A percentile compares a stretch with the other conserved stretches of the same genome.
These are phyloP conservation scores for Xylophagus ater DNA, from an alignment of 2,888 invertebrate species.

Conservation along the genomic window DNA sequence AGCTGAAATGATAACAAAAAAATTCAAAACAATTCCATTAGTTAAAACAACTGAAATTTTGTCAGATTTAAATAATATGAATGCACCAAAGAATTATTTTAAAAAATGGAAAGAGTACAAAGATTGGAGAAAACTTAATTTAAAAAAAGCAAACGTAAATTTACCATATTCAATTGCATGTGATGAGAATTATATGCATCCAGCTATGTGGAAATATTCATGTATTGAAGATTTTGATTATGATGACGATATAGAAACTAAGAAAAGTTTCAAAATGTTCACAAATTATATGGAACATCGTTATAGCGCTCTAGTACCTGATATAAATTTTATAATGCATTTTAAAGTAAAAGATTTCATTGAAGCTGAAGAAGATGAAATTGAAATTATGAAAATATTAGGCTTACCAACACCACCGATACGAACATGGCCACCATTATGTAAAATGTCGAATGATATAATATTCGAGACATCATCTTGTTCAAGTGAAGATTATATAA, in stretches of 20 bases:
- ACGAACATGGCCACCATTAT: conserved; percentile 16
- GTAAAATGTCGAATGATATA: conserved; percentile 8
- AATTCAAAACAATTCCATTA: conserved; percentile 24
- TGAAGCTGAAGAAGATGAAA: conserved; percentile 23
- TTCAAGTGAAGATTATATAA: conserved; percentile 27
- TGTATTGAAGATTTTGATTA: conserved; percentile 31
- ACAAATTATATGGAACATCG: conserved; percentile 34
- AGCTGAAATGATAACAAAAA: conserved; percentile 25
- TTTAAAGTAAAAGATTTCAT: conserved; percentile 34
- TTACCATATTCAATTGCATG: conserved; percentile 11
- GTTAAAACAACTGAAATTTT: conserved; percentile 22
- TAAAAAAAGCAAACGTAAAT: conserved; percentile 13
- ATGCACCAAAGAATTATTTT: conserved; percentile 14
- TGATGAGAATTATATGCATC: conserved; percentile 27
- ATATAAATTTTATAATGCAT: conserved; percentile 30
- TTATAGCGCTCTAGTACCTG: conserved; percentile 32
- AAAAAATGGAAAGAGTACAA: conserved; percentile 13
- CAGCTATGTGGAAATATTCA: conserved; percentile 28
- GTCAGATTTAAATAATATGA: conserved; percentile 2
- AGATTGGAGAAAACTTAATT: conserved; percentile 11
- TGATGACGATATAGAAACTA: conserved; percentile 31
- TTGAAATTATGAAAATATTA: conserved; percentile 16
- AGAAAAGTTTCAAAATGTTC: conserved; percentile 32
- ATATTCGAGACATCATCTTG: too few relatives aligned
- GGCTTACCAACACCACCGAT: conserved; percentile 14